Evolutionary conservation across 2,888 invertebrate genomes (phyloP).

Genomic region (Pimpla rufipes): DNA sequence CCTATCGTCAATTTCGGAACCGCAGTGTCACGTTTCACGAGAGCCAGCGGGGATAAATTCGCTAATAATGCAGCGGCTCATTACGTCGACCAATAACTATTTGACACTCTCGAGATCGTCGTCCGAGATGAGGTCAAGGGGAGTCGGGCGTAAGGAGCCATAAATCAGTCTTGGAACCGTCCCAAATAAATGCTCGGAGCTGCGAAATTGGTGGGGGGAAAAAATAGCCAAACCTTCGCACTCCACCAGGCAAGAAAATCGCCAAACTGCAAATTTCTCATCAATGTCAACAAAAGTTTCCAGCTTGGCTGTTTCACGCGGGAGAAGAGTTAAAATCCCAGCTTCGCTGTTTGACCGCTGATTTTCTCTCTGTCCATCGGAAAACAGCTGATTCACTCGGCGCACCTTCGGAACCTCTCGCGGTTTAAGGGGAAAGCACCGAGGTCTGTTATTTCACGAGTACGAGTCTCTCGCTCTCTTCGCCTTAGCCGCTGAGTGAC

Average conservation of each 20-base stretch:
- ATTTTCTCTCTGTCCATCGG: neutral
- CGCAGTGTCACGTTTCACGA: neutral
- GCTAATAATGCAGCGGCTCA: neutral
- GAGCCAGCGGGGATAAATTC: neutral
- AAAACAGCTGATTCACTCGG: neutral
- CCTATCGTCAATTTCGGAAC: neutral
- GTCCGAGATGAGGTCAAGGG: neutral
- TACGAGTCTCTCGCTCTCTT: constrained; percentile 1
- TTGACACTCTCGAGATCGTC: too few relatives aligned
- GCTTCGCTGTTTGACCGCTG: neutral
- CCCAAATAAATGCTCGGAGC: neutral
- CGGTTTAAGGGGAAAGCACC: neutral
- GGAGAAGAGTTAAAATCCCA: neutral
- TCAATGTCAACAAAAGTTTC: neutral
- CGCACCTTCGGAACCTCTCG: neutral
- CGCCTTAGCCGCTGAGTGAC: constrained; percentile 26
- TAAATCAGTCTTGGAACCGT: neutral
- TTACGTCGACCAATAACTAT: too few relatives aligned
- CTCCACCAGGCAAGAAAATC: neutral
- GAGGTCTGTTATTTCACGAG: neutral
- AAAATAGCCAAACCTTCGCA: neutral
- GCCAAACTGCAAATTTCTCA: neutral
- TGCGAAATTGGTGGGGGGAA: neutral
- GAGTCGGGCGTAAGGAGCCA: neutral
- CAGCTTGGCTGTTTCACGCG: neutral